Evolutionary conservation across 2,888 invertebrate species (phyloP), one percentile per base, ranked within the genome.

Genomic region (Scaptomyza polygonia): DNA sequence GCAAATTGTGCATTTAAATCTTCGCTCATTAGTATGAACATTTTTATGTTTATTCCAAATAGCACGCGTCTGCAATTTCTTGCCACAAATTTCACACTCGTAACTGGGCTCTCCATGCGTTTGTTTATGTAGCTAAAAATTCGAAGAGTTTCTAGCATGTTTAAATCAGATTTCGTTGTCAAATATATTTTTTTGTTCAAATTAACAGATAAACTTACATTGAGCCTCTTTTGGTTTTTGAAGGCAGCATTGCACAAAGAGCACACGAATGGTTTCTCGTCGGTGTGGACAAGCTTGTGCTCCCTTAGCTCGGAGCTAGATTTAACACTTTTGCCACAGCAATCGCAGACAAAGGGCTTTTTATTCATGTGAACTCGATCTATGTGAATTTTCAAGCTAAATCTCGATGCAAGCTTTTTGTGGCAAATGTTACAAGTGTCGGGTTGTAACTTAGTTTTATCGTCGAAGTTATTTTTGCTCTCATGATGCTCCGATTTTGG

Each of bases 211-310:
- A n/a, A 3, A 57, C 57, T 57, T 52, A 89, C 90, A 53, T 88
- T 88, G 1, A 91, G 78, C 8, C 91, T 74, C 3, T 89, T 79
- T 48, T 86, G 81, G 58, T 89, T 91, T 62, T 92, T 92, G 40
- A 92, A 91, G 4, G 76, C 81, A 7, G 90, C 90, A 8, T 88
- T 79, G 53, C 92, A 92, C 5, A 91, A 89, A 1, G 90, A 77
- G 74, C 93, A 93, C 14, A 91, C 88, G 67, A 90, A 92, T 0
- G 92, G 93, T 6, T 90, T 89, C 5, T 92, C 92, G 1, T 92
- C 92, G 32, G 92, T 92, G 71, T 93, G 93, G 0, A 92, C 92
- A 4, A 92, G 88, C 72, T 92, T 90, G 78, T 93, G 93, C 66
- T 93, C 93, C 25, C 90, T 92, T 1, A 93, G 80, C 5, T 92